Conservation (phyloP, 2,113 vertebrate species). For the Climacteris rufus region DNA sequence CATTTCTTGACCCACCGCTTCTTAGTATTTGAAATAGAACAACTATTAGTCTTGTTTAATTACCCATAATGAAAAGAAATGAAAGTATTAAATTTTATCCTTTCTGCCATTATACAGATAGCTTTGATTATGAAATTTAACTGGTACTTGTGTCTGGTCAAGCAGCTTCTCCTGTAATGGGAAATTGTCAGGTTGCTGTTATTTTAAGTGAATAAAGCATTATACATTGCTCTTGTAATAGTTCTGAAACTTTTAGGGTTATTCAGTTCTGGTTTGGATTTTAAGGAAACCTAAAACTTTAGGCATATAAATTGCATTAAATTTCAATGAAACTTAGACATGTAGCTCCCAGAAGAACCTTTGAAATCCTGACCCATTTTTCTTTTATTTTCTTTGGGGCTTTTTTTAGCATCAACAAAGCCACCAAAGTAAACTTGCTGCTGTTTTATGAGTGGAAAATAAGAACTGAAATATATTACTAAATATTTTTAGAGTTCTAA, state of each 20-base stretch:
- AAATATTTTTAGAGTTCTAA: slow-evolving; percentile 27
- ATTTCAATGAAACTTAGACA: slow-evolving; percentile 7
- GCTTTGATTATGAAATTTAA: not conserved
- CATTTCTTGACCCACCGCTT: not conserved
- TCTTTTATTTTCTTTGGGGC: not conserved
- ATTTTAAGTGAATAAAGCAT: not conserved
- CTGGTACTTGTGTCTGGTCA: not conserved
- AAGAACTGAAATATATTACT: slow-evolving; percentile 14
- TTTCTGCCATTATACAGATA: not conserved
- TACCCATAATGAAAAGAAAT: not conserved
- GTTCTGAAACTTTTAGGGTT: not conserved
- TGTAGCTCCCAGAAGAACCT: not conserved
- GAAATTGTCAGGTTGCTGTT: not conserved
- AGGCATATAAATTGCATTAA: not conserved
- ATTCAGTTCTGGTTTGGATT: not conserved
- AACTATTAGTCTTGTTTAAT: not conserved
- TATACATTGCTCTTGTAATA: not conserved
- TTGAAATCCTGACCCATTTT: slow-evolving; percentile 1
- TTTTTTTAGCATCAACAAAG: not conserved
- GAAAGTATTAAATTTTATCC: not conserved
- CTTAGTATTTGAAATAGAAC: not conserved
- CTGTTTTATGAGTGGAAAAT: slow-evolving; percentile 42
- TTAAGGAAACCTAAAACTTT: not conserved
- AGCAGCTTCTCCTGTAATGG: not conserved
- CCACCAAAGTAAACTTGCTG: not conserved